Percentiles rank a stretch among this genome's conserved stretches.
These are phyloP conservation scores for Oxycera nigricornis DNA, from an alignment of 2,888 invertebrate species.

Conservation along the genomic window DNA sequence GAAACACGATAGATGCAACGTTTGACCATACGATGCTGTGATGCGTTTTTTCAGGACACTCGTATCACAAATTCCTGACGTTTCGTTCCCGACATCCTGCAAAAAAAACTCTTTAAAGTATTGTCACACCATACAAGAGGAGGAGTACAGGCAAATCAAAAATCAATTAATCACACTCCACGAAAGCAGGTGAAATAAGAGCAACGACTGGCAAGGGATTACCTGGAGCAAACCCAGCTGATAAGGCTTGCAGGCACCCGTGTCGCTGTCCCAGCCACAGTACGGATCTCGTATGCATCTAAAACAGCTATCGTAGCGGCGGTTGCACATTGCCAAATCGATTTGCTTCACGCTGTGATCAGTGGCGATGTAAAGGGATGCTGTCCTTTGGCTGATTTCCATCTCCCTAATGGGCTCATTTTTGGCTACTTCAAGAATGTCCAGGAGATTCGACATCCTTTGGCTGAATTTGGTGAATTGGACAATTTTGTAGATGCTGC, in stretches of 20 bases:
- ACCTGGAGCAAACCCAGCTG: conserved; percentile 74
- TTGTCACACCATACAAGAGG: background rate
- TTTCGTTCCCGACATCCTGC: conserved; percentile 91
- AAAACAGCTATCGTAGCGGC: conserved; percentile 90
- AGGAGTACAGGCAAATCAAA: conserved; percentile 23
- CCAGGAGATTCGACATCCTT: conserved; percentile 84
- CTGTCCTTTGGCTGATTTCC: conserved; percentile 86
- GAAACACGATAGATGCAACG: conserved; percentile 89
- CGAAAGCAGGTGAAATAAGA: conserved; percentile 7
- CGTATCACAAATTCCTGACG: conserved; percentile 88
- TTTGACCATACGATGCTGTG: conserved; percentile 92
- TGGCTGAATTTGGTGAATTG: conserved; percentile 86
- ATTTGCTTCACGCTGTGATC: conserved; percentile 89
- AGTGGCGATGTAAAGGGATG: conserved; percentile 88
- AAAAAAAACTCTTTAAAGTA: conserved; percentile 53
- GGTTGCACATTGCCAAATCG: conserved; percentile 86
- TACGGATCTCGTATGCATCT: conserved; percentile 94
- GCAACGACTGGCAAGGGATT: conserved; percentile 42
- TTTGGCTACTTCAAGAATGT: conserved; percentile 89
- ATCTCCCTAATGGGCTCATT: conserved; percentile 87
- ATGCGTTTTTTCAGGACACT: conserved; percentile 87
- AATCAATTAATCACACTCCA: conserved; percentile 40
- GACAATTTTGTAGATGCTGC: conserved; percentile 91
- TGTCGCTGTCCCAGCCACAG: conserved; percentile 95
- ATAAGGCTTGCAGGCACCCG: conserved; percentile 85